These are phyloP conservation scores for Tromatobia lineatoria DNA, from an alignment of 2,888 invertebrate species.

Conservation along the genomic window DNA sequence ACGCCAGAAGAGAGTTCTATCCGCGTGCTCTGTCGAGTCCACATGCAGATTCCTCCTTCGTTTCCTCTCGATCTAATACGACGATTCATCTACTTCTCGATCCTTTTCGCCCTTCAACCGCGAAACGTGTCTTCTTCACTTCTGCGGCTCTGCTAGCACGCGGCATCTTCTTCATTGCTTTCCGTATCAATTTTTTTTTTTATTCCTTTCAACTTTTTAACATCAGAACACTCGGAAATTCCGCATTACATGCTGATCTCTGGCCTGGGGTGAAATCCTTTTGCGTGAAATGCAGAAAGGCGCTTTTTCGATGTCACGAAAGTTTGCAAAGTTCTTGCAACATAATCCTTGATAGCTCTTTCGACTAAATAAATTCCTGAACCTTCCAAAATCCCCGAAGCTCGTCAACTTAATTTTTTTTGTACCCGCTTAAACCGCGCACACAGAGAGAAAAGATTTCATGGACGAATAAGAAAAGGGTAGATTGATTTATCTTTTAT, in stretches of 20 bases:
- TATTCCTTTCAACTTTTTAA: not conserved
- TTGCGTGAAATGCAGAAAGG: slow-evolving; percentile 3
- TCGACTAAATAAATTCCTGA: too few species aligned
- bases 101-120: slow-evolving; percentile 54
- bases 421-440: too few species aligned
- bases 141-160: not conserved
- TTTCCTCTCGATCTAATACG: slow-evolving; percentile 44
- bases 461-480: too few species aligned
- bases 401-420: too few species aligned
- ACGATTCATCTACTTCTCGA: slow-evolving; percentile 60
- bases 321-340: too few species aligned
- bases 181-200: not conserved
- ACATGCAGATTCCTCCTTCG: slow-evolving; percentile 75
- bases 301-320: too few species aligned
- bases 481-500: too few species aligned
- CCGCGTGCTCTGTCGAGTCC: slow-evolving; percentile 30
- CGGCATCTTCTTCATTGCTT: slow-evolving; percentile 1
- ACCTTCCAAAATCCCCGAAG: too few species aligned
- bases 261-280: not conserved
- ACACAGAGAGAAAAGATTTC: too few species aligned
- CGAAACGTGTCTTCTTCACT: slow-evolving; percentile 42
- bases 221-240: slow-evolving; percentile 40
- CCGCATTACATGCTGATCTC: slow-evolving; percentile 19
- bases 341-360: too few species aligned
- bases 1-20: slow-evolving; percentile 60